A percentile compares a stretch with the other conserved stretches of the same genome.
Evolutionary conservation across 2,797 vertebrate species (phyloP).

Genomic region (Myotis planiceps): DNA sequence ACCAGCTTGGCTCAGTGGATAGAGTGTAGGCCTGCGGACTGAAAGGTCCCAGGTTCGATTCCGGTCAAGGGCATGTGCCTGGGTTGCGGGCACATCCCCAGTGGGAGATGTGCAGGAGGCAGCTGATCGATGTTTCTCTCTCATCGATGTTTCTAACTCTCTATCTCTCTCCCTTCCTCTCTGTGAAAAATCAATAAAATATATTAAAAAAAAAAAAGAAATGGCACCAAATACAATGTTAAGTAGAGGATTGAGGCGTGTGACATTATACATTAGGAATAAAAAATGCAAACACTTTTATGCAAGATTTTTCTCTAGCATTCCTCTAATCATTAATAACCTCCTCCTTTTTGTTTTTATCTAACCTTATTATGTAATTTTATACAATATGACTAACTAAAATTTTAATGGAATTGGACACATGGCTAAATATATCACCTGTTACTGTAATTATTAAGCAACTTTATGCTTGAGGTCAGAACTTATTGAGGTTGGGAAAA

Average conservation of each 20-base stretch:
- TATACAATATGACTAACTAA: conserved; percentile 55
- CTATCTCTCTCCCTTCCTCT: no score
- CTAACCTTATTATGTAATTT: conserved; percentile 51
- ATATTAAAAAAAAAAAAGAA: no score
- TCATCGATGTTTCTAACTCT: no score
- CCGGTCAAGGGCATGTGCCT: no score
- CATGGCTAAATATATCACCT: conserved; percentile 50
- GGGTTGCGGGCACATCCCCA: no score
- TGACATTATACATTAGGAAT: not conserved
- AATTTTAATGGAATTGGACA: conserved; percentile 50
- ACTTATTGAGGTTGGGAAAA: not conserved
- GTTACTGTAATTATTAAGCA: conserved; percentile 46
- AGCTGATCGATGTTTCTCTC: no score
- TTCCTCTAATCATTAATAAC: conserved; percentile 10
- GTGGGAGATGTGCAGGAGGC: no score
- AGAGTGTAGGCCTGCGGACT: no score
- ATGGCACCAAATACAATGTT: not conserved
- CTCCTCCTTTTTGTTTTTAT: not conserved
- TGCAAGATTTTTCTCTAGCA: not conserved
- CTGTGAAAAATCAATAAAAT: no score
- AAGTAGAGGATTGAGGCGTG: not conserved
- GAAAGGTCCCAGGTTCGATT: no score
- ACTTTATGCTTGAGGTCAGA: conserved; percentile 38
- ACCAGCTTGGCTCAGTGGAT: no score
- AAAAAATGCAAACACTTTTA: not conserved